phyloP scores from a whole-genome alignment of 2,113 vertebrate genomes.

The Genyomyrus donnyi region DNA sequence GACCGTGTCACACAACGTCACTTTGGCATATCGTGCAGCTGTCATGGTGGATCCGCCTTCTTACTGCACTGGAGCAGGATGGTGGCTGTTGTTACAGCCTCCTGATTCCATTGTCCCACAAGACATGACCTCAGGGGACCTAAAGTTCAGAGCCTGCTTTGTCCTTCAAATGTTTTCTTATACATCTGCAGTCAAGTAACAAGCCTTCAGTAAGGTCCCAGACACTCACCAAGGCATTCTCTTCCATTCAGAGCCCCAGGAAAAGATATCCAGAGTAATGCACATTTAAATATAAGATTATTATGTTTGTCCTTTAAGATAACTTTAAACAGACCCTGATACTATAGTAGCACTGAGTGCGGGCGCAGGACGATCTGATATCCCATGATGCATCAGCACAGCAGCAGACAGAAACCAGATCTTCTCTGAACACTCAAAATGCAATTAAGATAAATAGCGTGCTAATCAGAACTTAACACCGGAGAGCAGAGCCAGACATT shows the following conservation, averaged over 20 bases:
- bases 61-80: neutral
- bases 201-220: neutral
- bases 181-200: neutral
- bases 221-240: neutral
- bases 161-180: neutral
- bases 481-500: neutral
- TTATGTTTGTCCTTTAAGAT: neutral
- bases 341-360: neutral
- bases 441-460: conserved; percentile 9
- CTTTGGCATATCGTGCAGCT: neutral
- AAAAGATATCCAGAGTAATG: neutral
- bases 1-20: neutral
- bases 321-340: conserved; percentile 2
- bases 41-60: neutral
- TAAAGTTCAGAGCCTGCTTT: neutral
- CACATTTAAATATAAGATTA: neutral
- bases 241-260: neutral
- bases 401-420: neutral
- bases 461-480: neutral
- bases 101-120: neutral
- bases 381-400: conserved; percentile 14
- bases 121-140: neutral
- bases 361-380: neutral
- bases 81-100: neutral
- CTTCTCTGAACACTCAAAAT: neutral